Conservation (phyloP, 1,140 invertebrate species). For the Phymastichus coffea region DNA sequence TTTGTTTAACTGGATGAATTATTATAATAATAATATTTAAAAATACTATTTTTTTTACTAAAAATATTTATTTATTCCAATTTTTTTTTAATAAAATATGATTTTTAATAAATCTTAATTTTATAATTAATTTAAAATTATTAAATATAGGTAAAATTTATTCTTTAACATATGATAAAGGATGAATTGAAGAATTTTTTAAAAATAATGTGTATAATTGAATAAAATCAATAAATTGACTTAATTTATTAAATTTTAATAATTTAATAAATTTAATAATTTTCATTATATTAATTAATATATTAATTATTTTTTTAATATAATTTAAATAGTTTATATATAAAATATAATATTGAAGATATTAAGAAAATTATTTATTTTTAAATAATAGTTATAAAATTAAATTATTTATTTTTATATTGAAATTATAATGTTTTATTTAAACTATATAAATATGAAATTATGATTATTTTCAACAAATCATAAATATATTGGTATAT, state of each 20-base stretch:
- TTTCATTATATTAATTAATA: constrained; percentile 44
- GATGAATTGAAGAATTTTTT: no score
- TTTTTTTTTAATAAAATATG: constrained; percentile 51
- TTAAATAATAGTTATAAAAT: no score
- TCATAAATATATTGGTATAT: no score
- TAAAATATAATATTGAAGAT: constrained; percentile 62
- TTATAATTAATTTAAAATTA: constrained; percentile 41
- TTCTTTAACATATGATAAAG: no score
- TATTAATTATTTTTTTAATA: constrained; percentile 33
- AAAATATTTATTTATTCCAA: constrained; percentile 54
- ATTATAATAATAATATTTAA: no score
- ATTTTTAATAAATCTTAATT: constrained; percentile 55
- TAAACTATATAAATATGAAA: no score
- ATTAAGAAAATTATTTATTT: constrained; percentile 52
- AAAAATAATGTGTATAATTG: constrained; percentile 13
- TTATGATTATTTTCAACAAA: no score
- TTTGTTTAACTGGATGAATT: constrained; percentile 39
- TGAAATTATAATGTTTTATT: no score
- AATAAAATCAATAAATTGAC: background rate
- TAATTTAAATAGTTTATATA: constrained; percentile 22
- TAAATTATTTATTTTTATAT: no score
- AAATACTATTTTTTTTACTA: constrained; percentile 50
- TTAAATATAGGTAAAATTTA: no score
- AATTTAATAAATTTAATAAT: constrained; percentile 16
- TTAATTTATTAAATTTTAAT: constrained; percentile 25